These are phyloP conservation scores for Pao palembangensis DNA, from an alignment of 2,113 vertebrate species.

Conservation along the genomic window DNA sequence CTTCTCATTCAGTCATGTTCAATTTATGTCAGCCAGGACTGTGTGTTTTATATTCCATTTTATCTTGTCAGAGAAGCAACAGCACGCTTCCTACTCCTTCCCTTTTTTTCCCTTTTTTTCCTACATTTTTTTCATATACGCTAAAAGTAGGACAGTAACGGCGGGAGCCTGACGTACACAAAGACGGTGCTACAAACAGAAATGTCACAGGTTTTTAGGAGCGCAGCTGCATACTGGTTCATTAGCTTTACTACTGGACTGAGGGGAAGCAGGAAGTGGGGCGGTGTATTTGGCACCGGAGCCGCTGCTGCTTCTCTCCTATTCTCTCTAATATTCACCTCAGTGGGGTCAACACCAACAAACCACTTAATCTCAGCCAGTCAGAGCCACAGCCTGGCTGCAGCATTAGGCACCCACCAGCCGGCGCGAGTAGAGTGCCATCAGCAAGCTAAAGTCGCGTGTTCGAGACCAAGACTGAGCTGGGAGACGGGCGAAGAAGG, in stretches of 20 bases:
- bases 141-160: too few species aligned
- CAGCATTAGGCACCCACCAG: constrained; percentile 57
- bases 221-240: too few species aligned
- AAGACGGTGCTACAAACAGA: too few species aligned
- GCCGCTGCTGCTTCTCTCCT: constrained; percentile 15
- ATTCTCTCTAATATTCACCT: constrained; percentile 47
- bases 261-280: too few species aligned
- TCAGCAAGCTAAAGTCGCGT: constrained; percentile 24
- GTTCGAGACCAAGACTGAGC: constrained; percentile 47
- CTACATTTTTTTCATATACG: too few species aligned
- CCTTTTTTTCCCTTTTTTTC: too few species aligned
- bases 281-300: too few species aligned
- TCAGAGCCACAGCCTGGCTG: constrained; percentile 44
- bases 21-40: constrained; percentile 65
- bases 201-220: too few species aligned
- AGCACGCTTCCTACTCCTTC: constrained; percentile 31
- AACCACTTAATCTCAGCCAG: constrained; percentile 58
- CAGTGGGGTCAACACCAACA: constrained; percentile 43
- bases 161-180: too few species aligned
- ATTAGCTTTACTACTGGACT: too few species aligned
- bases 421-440: constrained; percentile 31
- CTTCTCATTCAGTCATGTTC: constrained; percentile 72
- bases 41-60: constrained; percentile 74
- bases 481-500: constrained; percentile 37
- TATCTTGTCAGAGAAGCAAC: constrained; percentile 56